These are phyloP conservation scores for Acromyrmex echinatior DNA, from an alignment of 1,140 invertebrate genomes.

Conservation along the genomic window DNA sequence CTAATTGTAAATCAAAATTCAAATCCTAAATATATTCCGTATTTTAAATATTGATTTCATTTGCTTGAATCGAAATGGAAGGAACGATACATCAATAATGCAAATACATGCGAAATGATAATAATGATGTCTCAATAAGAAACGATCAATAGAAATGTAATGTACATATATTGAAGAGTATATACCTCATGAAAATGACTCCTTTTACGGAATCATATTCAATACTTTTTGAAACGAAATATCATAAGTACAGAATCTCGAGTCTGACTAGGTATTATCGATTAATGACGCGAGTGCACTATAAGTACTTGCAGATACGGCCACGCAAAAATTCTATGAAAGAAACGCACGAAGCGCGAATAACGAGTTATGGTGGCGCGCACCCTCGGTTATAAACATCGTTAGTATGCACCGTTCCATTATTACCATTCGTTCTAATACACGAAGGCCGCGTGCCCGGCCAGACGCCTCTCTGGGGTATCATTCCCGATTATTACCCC, in stretches of 20 bases:
- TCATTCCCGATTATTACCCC: constrained; percentile 85
- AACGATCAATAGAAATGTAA: neutral
- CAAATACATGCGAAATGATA: no score
- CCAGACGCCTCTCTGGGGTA: constrained; percentile 82
- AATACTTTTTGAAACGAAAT: neutral
- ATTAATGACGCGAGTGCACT: constrained; percentile 14
- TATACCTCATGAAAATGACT: neutral
- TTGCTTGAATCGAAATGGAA: no score
- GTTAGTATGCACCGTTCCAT: constrained; percentile 79
- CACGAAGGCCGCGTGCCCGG: constrained; percentile 65
- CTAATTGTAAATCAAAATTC: neutral
- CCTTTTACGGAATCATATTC: neutral
- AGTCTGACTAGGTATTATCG: neutral
- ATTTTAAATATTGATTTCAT: neutral
- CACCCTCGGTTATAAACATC: constrained; percentile 74
- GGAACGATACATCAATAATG: no score
- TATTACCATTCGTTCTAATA: constrained; percentile 85
- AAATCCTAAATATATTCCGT: neutral
- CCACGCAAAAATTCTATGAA: constrained; percentile 33
- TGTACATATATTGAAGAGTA: neutral
- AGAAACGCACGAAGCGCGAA: constrained; percentile 13
- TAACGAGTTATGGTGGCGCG: constrained; percentile 34
- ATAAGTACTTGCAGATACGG: neutral
- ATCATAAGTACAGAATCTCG: neutral
- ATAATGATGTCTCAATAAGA: no score